Evolutionary conservation across 2,888 invertebrate species (phyloP).

Genomic region (Xylophagus ater): DNA sequence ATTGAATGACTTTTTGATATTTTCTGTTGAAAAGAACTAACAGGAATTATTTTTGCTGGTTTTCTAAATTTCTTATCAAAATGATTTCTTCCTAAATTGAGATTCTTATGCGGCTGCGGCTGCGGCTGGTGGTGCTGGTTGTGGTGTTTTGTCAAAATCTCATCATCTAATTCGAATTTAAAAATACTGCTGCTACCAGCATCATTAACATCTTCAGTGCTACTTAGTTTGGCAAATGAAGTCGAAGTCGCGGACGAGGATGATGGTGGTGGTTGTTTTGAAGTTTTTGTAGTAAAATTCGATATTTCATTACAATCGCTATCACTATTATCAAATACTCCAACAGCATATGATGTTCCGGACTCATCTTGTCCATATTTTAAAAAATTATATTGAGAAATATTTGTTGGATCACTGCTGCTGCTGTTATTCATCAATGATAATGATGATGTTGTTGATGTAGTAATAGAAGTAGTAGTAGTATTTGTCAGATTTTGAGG

Average conservation of each 20-base stretch:
- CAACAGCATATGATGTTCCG: no score
- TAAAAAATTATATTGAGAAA: not conserved
- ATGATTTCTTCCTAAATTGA: slow-evolving; percentile 34
- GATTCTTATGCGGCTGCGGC: slow-evolving; percentile 31
- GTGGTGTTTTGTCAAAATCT: not conserved
- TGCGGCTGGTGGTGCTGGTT: not conserved
- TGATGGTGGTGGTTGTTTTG: not conserved
- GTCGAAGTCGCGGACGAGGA: not conserved
- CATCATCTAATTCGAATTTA: no score
- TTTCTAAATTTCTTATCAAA: slow-evolving; percentile 28
- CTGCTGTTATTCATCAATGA: not conserved
- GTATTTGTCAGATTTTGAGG: slow-evolving; percentile 44
- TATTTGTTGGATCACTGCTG: not conserved
- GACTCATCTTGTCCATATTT: not conserved
- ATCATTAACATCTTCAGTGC: no score
- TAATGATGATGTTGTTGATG: not conserved
- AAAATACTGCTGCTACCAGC: no score
- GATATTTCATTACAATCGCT: no score
- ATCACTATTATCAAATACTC: no score
- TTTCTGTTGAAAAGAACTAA: slow-evolving; percentile 46
- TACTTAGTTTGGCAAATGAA: not conserved
- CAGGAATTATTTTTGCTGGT: slow-evolving; percentile 40
- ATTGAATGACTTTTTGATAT: slow-evolving; percentile 39
- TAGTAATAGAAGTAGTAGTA: slow-evolving; percentile 3
- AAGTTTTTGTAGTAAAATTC: no score